These are phyloP conservation scores for Jordanella pulchra DNA, from an alignment of 2,797 vertebrate genomes.

Conservation along the genomic window DNA sequence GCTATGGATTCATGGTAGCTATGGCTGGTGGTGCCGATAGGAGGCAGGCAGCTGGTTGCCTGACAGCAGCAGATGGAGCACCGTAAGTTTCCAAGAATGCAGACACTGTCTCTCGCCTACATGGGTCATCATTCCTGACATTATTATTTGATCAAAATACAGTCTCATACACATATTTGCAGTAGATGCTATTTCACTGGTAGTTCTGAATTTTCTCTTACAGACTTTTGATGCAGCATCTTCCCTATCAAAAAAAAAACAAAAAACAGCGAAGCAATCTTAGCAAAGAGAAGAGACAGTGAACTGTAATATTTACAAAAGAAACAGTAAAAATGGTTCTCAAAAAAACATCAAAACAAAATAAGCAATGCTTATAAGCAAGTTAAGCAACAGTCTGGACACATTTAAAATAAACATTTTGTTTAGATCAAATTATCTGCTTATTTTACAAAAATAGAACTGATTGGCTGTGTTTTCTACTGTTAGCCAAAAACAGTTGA, in stretches of 20 bases:
- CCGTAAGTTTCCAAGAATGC: conserved; percentile 70
- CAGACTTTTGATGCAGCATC: conserved; percentile 40
- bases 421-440: conserved; percentile 1
- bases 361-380: not conserved
- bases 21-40: conserved; percentile 67
- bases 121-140: conserved; percentile 65
- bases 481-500: not conserved
- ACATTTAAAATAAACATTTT: not conserved
- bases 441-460: not conserved
- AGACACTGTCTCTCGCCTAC: conserved; percentile 60
- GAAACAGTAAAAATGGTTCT: not conserved
- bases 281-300: not conserved
- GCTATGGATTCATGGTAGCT: conserved; percentile 72
- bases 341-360: not conserved
- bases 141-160: conserved; percentile 38
- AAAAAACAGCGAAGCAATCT: conserved; percentile 14
- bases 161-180: conserved; percentile 23
- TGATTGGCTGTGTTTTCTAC: not conserved
- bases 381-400: not conserved
- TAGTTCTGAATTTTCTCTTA: conserved; percentile 30
- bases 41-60: conserved; percentile 68
- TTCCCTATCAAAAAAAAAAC: conserved; percentile 34
- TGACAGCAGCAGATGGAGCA: conserved; percentile 75
- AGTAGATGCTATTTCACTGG: conserved; percentile 17
- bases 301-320: conserved; percentile 10